phyloP scores from a whole-genome alignment of 1,140 invertebrate genomes.

The Drosophila burlai region DNA sequence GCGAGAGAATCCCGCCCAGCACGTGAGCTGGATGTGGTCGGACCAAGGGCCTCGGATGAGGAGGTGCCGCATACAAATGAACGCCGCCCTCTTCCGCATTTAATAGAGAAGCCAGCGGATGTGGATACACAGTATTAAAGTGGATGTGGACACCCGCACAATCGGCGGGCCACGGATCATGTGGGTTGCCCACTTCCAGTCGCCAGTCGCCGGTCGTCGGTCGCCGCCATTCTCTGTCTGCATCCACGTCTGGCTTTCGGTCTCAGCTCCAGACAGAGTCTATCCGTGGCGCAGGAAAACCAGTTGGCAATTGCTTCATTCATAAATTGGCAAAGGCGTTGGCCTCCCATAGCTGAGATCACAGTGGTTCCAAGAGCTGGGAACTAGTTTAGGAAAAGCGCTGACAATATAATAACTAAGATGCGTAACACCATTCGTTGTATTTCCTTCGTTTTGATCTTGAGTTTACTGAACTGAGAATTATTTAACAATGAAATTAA shows the following conservation, averaged over 20 bases:
- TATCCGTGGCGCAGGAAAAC: conserved; percentile 39
- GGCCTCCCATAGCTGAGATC: not conserved
- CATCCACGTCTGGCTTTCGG: conserved; percentile 13
- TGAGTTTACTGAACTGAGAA: not conserved
- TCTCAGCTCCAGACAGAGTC: conserved; percentile 33
- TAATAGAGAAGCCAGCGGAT: conserved; percentile 66
- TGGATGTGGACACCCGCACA: conserved; percentile 68
- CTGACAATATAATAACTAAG: not conserved
- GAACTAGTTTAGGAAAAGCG: conserved; percentile 12
- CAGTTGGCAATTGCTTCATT: conserved; percentile 62
- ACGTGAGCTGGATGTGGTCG: conserved; percentile 21
- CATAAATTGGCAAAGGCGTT: conserved; percentile 67
- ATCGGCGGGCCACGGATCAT: conserved; percentile 38
- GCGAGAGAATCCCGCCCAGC: conserved; percentile 56
- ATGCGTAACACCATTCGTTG: not conserved
- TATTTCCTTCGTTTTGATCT: not conserved
- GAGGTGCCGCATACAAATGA: conserved; percentile 63
- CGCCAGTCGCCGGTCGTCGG: conserved; percentile 1
- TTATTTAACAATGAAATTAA: not conserved
- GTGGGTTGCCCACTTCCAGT: conserved; percentile 56
- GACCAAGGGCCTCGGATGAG: conserved; percentile 8
- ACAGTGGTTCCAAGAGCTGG: not conserved
- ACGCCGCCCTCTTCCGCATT: conserved; percentile 79
- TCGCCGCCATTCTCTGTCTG: conserved; percentile 16
- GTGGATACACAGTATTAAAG: conserved; percentile 42